Percentiles rank a stretch among this genome's conserved stretches.
phyloP scores from a whole-genome alignment of 2,888 invertebrate species.

The Drosophila buzzatii region DNA sequence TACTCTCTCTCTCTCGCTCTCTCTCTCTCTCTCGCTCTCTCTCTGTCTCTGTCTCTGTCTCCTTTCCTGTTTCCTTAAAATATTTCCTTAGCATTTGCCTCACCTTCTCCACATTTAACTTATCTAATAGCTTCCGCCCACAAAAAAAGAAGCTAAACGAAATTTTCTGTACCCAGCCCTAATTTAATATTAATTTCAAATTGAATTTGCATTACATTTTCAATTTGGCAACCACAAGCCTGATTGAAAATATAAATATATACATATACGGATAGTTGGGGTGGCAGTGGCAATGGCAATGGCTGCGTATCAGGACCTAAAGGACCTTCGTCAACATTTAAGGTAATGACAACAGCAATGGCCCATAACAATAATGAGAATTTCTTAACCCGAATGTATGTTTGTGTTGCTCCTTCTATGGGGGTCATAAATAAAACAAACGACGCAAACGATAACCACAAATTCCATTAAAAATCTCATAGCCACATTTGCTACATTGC shows the following conservation, averaged over 20 bases:
- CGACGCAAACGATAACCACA: conserved; percentile 62
- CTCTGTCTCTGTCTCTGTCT: background rate
- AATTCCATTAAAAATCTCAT: conserved; percentile 67
- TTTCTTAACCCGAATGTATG: conserved; percentile 37
- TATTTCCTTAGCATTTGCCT: no score
- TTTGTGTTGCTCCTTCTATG: conserved; percentile 6
- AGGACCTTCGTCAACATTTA: conserved; percentile 58
- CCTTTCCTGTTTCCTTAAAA: no score
- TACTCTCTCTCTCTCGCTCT: no score
- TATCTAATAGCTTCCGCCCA: conserved; percentile 4
- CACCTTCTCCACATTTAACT: background rate
- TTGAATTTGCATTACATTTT: conserved; percentile 58
- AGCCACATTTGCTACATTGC: conserved; percentile 52
- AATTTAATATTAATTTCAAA: conserved; percentile 61
- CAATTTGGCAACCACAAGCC: conserved; percentile 40
- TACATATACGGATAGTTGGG: background rate
- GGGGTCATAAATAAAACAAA: conserved; percentile 64
- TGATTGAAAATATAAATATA: conserved; percentile 48
- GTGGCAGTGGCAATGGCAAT: background rate
- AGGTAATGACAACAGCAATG: conserved; percentile 63
- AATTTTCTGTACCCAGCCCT: conserved; percentile 1
- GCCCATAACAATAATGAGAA: conserved; percentile 62
- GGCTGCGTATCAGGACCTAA: conserved; percentile 19
- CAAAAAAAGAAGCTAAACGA: background rate
- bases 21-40: background rate